Evolutionary conservation across 2,888 invertebrate genomes (phyloP).

Genomic region (Chydorus sphaericus): DNA sequence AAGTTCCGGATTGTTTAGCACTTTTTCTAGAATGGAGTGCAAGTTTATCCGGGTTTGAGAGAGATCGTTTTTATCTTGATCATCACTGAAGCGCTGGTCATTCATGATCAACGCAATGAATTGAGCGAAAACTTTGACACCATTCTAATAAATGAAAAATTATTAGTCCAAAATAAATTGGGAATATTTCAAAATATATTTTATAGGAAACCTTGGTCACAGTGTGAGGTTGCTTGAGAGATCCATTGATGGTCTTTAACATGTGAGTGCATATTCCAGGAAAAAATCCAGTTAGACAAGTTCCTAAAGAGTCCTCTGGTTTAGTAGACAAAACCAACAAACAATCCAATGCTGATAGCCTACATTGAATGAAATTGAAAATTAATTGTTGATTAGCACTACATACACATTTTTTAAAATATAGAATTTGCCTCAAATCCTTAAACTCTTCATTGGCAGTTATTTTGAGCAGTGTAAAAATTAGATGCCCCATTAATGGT

Average conservation of each 20-base stretch:
- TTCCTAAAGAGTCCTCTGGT: not conserved
- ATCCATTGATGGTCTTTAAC: not conserved
- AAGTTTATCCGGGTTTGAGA: not conserved
- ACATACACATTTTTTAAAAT: not conserved
- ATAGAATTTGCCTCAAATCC: not conserved
- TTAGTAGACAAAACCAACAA: not conserved
- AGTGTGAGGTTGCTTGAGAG: not conserved
- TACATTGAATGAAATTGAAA: not conserved
- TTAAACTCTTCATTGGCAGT: slow-evolving; percentile 1
- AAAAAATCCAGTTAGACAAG: not conserved
- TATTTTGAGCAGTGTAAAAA: slow-evolving; percentile 7
- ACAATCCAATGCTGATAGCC: not conserved
- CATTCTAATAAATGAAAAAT: not conserved
- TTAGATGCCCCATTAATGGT: not conserved
- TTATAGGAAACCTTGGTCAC: not conserved
- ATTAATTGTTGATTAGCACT: not conserved
- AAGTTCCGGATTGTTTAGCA: not conserved
- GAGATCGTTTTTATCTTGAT: not conserved
- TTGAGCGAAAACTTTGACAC: not conserved
- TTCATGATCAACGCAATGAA: not conserved
- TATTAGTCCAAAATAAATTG: not conserved
- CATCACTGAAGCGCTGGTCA: not conserved
- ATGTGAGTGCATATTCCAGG: slow-evolving; percentile 1
- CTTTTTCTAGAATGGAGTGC: not conserved
- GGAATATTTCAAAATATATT: not conserved